Evolutionary conservation across 2,113 vertebrate genomes (phyloP).

Genomic region (Oryzias celebensis): DNA sequence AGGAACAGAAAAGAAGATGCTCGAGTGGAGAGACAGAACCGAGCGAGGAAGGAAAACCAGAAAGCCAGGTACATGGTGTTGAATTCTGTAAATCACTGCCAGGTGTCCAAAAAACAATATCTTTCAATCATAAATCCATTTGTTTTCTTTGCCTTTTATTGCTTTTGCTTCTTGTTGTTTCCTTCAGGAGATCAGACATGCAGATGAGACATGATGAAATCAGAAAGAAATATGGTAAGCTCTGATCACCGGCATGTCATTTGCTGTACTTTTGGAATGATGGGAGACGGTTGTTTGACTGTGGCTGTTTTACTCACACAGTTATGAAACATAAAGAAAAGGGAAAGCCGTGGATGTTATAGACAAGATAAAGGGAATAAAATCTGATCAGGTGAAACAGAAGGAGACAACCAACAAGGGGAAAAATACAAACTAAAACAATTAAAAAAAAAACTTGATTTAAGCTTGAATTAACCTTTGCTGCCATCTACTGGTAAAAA

Average conservation of each 20-base stretch:
- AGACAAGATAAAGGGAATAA: not conserved
- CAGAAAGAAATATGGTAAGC: constrained; percentile 90
- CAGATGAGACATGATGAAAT: constrained; percentile 92
- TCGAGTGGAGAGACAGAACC: constrained; percentile 75
- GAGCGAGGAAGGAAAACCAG: constrained; percentile 81
- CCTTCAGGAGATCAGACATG: constrained; percentile 88
- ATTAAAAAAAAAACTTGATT: not conserved
- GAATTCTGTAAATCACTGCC: constrained; percentile 9
- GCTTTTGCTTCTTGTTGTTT: constrained; percentile 27
- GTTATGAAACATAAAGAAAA: constrained; percentile 7
- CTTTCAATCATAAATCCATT: not conserved
- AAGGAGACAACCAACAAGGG: not conserved
- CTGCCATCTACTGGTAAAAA: constrained; percentile 47
- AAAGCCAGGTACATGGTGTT: constrained; percentile 83
- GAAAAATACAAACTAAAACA: not conserved
- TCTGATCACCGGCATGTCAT: not conserved
- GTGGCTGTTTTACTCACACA: not conserved
- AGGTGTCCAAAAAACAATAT: not conserved
- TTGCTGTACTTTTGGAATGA: constrained; percentile 2
- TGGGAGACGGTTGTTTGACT: not conserved
- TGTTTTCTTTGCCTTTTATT: constrained; percentile 24
- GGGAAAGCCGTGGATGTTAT: not conserved
- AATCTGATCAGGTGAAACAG: constrained; percentile 3
- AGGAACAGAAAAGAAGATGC: constrained; percentile 74
- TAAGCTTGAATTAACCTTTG: not conserved